These are phyloP conservation scores for Nomada hirtipes DNA, from an alignment of 2,888 invertebrate genomes.

Conservation along the genomic window DNA sequence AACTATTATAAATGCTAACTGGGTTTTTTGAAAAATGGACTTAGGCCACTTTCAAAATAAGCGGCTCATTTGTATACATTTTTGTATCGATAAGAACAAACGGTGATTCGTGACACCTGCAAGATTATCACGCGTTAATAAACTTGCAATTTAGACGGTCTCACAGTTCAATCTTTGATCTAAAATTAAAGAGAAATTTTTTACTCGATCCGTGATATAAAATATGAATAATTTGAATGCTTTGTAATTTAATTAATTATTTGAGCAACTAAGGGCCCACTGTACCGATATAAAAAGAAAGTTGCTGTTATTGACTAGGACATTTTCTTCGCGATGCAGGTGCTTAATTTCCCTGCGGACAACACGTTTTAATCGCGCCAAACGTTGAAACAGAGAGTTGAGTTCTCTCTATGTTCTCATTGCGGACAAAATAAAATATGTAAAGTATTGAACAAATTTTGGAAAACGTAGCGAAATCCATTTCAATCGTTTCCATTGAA, in stretches of 20 bases:
- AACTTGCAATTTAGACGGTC: too few species aligned
- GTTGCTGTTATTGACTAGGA: constrained; percentile 28
- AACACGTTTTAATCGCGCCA: constrained; percentile 52
- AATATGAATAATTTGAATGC: background rate
- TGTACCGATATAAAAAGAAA: background rate
- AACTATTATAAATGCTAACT: too few species aligned
- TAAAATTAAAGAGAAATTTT: too few species aligned
- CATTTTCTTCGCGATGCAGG: constrained; percentile 30
- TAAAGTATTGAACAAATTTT: background rate
- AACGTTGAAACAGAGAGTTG: constrained; percentile 32
- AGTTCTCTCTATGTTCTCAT: background rate
- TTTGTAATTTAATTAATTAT: constrained; percentile 4
- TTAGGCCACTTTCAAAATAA: too few species aligned
- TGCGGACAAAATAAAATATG: constrained; percentile 13
- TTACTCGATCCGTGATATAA: too few species aligned
- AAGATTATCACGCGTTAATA: too few species aligned
- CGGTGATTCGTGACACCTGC: too few species aligned
- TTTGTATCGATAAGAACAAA: too few species aligned
- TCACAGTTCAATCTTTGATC: too few species aligned
- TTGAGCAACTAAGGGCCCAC: background rate
- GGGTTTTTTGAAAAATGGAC: too few species aligned
- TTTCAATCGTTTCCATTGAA: constrained; percentile 8
- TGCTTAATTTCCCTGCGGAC: constrained; percentile 57
- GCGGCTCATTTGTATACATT: too few species aligned
- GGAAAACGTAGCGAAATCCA: background rate